Percentiles rank a stretch among this genome's conserved stretches.
phyloP scores from a whole-genome alignment of 2,888 invertebrate species.

The Diplazon laetatorius region DNA sequence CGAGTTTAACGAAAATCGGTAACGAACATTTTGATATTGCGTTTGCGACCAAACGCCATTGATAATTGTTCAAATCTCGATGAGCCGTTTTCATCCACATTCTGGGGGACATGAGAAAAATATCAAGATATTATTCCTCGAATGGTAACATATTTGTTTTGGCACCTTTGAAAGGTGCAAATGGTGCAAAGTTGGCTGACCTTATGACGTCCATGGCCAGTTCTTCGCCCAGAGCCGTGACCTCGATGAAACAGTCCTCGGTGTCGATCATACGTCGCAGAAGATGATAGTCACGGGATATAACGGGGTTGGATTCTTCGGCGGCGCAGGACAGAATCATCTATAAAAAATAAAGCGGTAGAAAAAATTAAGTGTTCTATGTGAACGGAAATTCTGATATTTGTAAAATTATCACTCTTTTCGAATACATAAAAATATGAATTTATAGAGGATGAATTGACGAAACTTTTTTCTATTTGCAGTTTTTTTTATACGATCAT shows the following conservation, averaged over 20 bases:
- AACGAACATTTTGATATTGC: constrained; percentile 96
- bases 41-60: constrained; percentile 97
- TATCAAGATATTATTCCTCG: too few relatives aligned
- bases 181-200: too few relatives aligned
- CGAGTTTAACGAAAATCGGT: constrained; percentile 98
- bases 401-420: too few relatives aligned
- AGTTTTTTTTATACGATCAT: too few relatives aligned
- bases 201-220: constrained; percentile 95
- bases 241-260: constrained; percentile 94
- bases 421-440: too few relatives aligned
- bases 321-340: constrained; percentile 96
- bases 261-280: constrained; percentile 94
- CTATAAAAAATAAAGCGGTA: constrained; percentile 82
- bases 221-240: constrained; percentile 95
- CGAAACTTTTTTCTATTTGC: too few relatives aligned
- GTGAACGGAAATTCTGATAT: too few relatives aligned
- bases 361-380: neutral
- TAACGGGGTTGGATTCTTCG: constrained; percentile 93
- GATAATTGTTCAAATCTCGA: constrained; percentile 94
- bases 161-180: too few relatives aligned
- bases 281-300: constrained; percentile 94
- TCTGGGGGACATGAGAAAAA: constrained; percentile 78
- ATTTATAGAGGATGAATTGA: too few relatives aligned
- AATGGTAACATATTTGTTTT: too few relatives aligned
- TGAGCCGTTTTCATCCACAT: constrained; percentile 97